These are phyloP conservation scores for Hirundo rustica DNA, from an alignment of 2,797 vertebrate species.

Conservation along the genomic window DNA sequence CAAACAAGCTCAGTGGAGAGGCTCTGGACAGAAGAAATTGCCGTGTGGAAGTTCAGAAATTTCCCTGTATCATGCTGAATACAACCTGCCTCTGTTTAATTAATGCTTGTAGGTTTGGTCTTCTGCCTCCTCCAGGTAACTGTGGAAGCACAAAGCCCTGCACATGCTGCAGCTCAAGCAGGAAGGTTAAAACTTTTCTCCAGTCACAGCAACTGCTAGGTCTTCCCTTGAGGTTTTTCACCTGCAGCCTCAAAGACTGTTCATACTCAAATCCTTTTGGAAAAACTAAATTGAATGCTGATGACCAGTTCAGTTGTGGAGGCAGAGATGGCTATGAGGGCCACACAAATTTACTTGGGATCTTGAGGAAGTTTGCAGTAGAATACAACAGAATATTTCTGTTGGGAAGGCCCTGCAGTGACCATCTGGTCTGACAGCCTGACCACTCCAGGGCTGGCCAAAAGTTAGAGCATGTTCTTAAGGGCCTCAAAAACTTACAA, in stretches of 20 bases:
- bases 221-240: neutral
- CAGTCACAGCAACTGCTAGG: neutral
- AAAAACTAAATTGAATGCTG: neutral
- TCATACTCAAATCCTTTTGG: neutral
- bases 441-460: neutral
- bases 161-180: neutral
- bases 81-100: neutral
- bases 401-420: neutral
- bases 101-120: neutral
- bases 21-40: neutral
- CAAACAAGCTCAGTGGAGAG: neutral
- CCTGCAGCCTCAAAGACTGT: neutral
- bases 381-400: neutral
- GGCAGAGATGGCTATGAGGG: neutral
- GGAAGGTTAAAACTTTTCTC: neutral
- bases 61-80: neutral
- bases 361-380: neutral
- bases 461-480: neutral
- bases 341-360: neutral
- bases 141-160: neutral
- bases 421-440: neutral
- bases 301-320: neutral
- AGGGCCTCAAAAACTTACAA: neutral
- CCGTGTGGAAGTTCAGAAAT: neutral
- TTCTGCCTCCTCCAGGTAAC: neutral